Evolutionary conservation across 2,113 vertebrate genomes (phyloP), one percentile per base, ranked within the genome.

Genomic region (Lutjanus erythropterus): DNA sequence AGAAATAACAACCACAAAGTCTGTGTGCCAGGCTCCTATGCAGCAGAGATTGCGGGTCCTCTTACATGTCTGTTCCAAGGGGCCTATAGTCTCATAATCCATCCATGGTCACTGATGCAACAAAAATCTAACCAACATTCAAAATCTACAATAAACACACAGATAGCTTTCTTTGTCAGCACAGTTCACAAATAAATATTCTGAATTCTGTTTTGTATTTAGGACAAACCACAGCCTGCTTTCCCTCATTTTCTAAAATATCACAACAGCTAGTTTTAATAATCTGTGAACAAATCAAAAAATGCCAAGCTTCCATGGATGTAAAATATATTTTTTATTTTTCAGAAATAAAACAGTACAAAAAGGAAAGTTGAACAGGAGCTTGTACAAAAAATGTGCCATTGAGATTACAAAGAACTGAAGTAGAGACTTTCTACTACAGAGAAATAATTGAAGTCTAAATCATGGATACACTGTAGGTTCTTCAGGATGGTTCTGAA

Each of bases 291-390:
- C 2, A 53, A 53, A 23, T 16, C 10, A 21, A 56, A 58, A 33
- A 52, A 31, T 15, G 0, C 9, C 9, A 75, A 18, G 21, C 10
- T 50, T 15, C 33, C 2, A 16, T 67, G 47, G 39, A 41, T 88
- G 71, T 79, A 62, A 81, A 83, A 78, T 67, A n/a, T 69, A n/a
- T 9, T 56, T 50, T 92, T 89, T 85, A 88, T 87, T 91, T 0
- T 62, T 61, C 8, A 82, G 76, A 81, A 79, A 68, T 50, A 35
- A 78, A 81, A 71, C 21, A 64, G 75, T 83, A 86, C 11, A 86
- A 85, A 86, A 78, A 14, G 39, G 33, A 78, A 61, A 12, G 12
- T 67, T 85, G 23, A 72, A 41, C 27, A 55, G 5, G n/a, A 71
- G n/a, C 10, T 71, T 70, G 46, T 71, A 75, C 25, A 84, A 86